Evolutionary conservation across 2,113 vertebrate species (phyloP).

Genomic region (Lipophrys pholis): DNA sequence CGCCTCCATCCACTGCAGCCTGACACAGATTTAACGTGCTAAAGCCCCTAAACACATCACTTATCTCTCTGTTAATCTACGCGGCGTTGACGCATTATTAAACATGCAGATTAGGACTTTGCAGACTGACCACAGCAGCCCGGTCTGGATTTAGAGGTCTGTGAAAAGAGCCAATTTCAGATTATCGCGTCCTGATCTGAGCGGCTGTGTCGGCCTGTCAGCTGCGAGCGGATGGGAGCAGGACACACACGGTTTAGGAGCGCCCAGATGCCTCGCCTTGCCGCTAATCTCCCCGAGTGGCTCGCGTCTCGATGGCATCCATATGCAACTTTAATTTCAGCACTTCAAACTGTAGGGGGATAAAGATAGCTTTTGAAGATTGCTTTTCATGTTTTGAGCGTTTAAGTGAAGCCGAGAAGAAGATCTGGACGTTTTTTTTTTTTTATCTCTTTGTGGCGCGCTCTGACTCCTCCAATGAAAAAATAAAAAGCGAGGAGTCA

Average conservation of each 20-base stretch:
- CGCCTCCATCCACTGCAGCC: too few species aligned
- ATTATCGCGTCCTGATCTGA: slow-evolving; percentile 70
- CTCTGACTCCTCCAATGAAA: slow-evolving; percentile 23
- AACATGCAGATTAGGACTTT: slow-evolving; percentile 27
- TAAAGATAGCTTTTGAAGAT: slow-evolving; percentile 76
- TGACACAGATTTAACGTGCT: too few species aligned
- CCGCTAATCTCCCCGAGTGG: slow-evolving; percentile 73
- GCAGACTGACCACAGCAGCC: slow-evolving; percentile 53
- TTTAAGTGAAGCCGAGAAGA: slow-evolving; percentile 58
- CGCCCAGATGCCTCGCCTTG: slow-evolving; percentile 56
- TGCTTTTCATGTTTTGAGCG: slow-evolving; percentile 66
- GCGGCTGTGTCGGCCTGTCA: slow-evolving; percentile 52
- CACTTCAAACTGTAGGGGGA: slow-evolving; percentile 66
- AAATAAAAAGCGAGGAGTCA: background rate
- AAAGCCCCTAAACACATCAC: too few species aligned
- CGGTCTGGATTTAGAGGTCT: slow-evolving; percentile 57
- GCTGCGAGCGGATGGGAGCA: slow-evolving; percentile 14
- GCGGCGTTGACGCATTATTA: background rate
- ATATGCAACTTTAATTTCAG: slow-evolving; percentile 73
- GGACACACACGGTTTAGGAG: slow-evolving; percentile 52
- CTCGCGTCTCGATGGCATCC: slow-evolving; percentile 66
- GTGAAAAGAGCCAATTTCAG: slow-evolving; percentile 75
- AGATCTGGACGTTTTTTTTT: slow-evolving; percentile 47
- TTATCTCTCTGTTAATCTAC: slow-evolving; percentile 1
- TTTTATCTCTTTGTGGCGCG: slow-evolving; percentile 13